phyloP scores from a whole-genome alignment of 2,888 invertebrate species.

The Rotaria macrura region DNA sequence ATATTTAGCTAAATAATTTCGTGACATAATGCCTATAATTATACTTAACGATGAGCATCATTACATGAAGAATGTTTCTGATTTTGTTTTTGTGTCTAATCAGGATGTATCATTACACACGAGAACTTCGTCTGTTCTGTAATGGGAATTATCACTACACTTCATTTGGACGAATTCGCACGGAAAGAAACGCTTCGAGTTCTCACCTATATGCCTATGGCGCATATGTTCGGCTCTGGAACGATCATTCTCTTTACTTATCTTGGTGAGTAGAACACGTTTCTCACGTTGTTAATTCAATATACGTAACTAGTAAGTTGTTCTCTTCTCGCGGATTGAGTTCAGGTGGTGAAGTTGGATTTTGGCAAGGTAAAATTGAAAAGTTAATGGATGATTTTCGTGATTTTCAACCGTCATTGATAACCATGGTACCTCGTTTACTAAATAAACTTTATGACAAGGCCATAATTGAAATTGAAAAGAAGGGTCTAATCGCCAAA shows the following conservation, averaged over 20 bases:
- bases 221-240: slow-evolving; percentile 84
- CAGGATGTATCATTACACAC: not conserved
- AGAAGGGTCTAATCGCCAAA: not conserved
- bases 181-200: slow-evolving; percentile 33
- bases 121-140: slow-evolving; percentile 36
- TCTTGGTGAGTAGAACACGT: too few species aligned
- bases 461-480: slow-evolving; percentile 39
- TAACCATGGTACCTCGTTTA: slow-evolving; percentile 88
- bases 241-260: too few species aligned
- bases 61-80: too few species aligned
- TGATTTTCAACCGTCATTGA: slow-evolving; percentile 59
- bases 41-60: too few species aligned
- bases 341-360: slow-evolving; percentile 61
- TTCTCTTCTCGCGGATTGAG: slow-evolving; percentile 23
- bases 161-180: slow-evolving; percentile 2
- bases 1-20: too few species aligned
- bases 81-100: too few species aligned
- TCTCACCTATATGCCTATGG: slow-evolving; percentile 85
- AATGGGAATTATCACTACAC: not conserved
- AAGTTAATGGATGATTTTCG: slow-evolving; percentile 44
- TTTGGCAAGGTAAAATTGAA: slow-evolving; percentile 44
- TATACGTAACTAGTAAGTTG: too few species aligned
- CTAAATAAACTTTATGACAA: slow-evolving; percentile 87
- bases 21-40: too few species aligned
- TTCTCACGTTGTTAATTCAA: too few species aligned